phyloP scores from a whole-genome alignment of 2,797 vertebrate genomes.

The Gobionotothen gibberifrons region DNA sequence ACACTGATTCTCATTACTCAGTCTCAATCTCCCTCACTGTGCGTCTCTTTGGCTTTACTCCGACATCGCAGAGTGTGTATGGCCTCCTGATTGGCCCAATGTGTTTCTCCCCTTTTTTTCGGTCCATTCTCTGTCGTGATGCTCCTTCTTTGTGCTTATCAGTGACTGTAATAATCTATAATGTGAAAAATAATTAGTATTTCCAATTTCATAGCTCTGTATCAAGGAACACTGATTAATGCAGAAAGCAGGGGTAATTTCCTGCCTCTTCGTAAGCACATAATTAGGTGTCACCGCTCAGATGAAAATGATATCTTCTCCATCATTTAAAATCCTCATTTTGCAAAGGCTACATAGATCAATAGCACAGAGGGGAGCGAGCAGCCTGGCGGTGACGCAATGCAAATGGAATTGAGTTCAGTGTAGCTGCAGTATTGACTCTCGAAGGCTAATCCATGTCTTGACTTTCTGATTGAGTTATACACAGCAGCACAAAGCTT shows the following conservation, averaged over 20 bases:
- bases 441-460: conserved; percentile 52
- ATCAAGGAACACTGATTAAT: conserved; percentile 32
- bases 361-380: conserved; percentile 48
- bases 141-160: conserved; percentile 25
- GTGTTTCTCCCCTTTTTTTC: conserved; percentile 22
- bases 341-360: conserved; percentile 46
- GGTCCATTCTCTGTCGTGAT: conserved; percentile 9
- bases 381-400: conserved; percentile 19
- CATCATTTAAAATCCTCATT: conserved; percentile 18
- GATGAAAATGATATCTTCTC: conserved; percentile 40
- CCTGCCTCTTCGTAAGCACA: conserved; percentile 15
- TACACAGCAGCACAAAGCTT: conserved; percentile 19
- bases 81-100: conserved; percentile 32
- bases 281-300: conserved; percentile 25
- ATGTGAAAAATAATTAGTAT: conserved; percentile 31
- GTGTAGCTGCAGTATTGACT: conserved; percentile 57
- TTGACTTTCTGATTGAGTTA: conserved; percentile 55
- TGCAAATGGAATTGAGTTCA: conserved; percentile 61
- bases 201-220: conserved; percentile 32
- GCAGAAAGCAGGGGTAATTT: conserved; percentile 20
- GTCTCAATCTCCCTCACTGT: conserved; percentile 29
- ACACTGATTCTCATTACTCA: conserved; percentile 61
- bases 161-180: conserved; percentile 33
- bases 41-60: conserved; percentile 43
- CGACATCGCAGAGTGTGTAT: conserved; percentile 29